Conservation (phyloP, 1,140 invertebrate genomes). For the Zaprionus taronus region DNA sequence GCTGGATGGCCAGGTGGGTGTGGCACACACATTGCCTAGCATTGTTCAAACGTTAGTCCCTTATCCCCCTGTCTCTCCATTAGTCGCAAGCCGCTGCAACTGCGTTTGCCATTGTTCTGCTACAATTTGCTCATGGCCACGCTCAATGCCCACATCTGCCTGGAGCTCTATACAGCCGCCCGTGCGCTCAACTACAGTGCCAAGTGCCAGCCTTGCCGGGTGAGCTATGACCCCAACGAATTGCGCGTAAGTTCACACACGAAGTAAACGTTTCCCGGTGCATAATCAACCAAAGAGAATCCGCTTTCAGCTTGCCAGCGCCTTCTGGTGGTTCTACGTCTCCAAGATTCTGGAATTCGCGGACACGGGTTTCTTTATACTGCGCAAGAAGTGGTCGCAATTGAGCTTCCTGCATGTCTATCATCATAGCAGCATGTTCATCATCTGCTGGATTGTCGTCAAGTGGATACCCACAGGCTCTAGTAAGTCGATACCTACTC, state of each 20-base stretch:
- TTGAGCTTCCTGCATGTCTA: conserved; percentile 96
- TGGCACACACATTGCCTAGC: neutral
- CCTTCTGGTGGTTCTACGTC: conserved; percentile 98
- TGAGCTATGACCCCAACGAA: conserved; percentile 92
- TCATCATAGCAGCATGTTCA: conserved; percentile 96
- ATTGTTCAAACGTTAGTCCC: neutral
- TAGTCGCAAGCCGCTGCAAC: conserved; percentile 89
- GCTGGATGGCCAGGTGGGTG: conserved; percentile 90
- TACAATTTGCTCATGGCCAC: conserved; percentile 94
- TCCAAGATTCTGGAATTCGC: conserved; percentile 97
- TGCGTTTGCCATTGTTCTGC: conserved; percentile 91
- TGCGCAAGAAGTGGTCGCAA: conserved; percentile 94
- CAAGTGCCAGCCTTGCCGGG: conserved; percentile 94
- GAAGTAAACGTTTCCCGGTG: neutral
- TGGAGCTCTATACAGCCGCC: conserved; percentile 90
- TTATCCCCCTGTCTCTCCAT: neutral
- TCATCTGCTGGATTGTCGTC: conserved; percentile 97
- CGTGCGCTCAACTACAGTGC: conserved; percentile 93
- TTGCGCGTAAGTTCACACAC: conserved; percentile 86
- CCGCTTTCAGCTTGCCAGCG: conserved; percentile 92
- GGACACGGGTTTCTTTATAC: conserved; percentile 96
- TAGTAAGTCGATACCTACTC: conserved; percentile 87
- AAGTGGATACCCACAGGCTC: conserved; percentile 98
- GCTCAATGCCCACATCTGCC: conserved; percentile 94
- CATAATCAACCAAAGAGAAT: neutral